phyloP scores from a whole-genome alignment of 2,113 vertebrate species.

The Sarotherodon lohbergeri region DNA sequence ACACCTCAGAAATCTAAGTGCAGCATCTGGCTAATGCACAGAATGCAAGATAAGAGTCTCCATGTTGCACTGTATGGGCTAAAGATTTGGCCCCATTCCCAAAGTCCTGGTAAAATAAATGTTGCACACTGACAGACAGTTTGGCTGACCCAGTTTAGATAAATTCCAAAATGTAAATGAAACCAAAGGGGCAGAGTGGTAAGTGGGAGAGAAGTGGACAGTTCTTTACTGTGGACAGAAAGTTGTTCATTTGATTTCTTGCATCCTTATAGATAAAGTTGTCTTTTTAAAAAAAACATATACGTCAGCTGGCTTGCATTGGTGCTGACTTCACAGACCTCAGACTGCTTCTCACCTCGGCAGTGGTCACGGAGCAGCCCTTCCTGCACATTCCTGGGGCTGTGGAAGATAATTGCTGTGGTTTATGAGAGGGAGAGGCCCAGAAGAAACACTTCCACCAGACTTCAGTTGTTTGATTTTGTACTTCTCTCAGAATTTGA shows the following conservation, averaged over 20 bases:
- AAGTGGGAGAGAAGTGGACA: background rate
- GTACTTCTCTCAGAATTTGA: conserved; percentile 23
- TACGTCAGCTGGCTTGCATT: background rate
- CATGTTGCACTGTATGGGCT: conserved; percentile 13
- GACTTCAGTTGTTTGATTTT: conserved; percentile 18
- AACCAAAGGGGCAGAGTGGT: conserved; percentile 23
- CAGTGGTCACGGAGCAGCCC: conserved; percentile 61
- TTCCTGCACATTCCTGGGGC: conserved; percentile 66
- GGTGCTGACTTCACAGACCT: conserved; percentile 50
- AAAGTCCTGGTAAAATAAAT: conserved; percentile 59
- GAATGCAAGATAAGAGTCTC: conserved; percentile 40
- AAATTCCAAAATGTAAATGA: conserved; percentile 54
- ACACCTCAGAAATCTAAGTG: background rate
- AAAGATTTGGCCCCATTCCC: conserved; percentile 39
- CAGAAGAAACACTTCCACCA: conserved; percentile 61
- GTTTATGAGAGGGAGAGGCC: conserved; percentile 64
- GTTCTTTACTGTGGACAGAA: background rate
- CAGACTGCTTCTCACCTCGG: conserved; percentile 61
- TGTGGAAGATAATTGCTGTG: conserved; percentile 66
- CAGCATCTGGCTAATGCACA: conserved; percentile 32
- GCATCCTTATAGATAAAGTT: conserved; percentile 6
- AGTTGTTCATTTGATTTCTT: background rate
- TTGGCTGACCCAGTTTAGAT: conserved; percentile 70
- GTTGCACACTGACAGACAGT: conserved; percentile 51
- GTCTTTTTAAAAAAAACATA: background rate